A percentile compares a stretch with the other conserved stretches of the same genome.
phyloP scores from a whole-genome alignment of 2,113 vertebrate genomes.

The Uropsilus gracilis region DNA sequence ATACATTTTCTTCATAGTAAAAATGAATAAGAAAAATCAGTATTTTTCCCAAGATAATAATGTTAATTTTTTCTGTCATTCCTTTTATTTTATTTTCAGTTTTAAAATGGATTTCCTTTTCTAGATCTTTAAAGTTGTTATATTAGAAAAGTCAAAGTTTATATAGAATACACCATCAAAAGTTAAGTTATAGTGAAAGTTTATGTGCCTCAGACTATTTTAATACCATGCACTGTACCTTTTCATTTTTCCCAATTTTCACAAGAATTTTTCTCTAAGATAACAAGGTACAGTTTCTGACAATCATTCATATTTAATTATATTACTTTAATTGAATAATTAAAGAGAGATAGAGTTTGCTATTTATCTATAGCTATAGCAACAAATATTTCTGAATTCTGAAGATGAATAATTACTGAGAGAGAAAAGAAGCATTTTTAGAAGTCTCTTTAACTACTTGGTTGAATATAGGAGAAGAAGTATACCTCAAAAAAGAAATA shows the following conservation, averaged over 20 bases:
- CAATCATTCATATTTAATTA: neutral
- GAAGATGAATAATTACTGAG: neutral
- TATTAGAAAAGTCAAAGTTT: neutral
- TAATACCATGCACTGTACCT: neutral
- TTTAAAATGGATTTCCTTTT: neutral
- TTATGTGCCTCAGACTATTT: neutral
- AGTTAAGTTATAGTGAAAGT: neutral
- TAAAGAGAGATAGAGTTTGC: neutral
- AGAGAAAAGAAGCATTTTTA: neutral
- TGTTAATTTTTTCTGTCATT: neutral
- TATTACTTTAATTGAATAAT: conserved; percentile 13
- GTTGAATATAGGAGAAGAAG: neutral
- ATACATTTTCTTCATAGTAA: neutral
- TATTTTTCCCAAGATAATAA: neutral
- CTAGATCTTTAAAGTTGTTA: neutral
- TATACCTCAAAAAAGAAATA: neutral
- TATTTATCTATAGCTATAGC: neutral
- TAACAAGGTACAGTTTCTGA: neutral
- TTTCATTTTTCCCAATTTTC: conserved; percentile 23
- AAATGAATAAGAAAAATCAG: no score
- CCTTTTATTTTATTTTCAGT: neutral
- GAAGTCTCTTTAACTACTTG: neutral
- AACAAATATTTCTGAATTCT: neutral
- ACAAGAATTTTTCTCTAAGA: neutral
- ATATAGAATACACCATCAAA: neutral